Evolutionary conservation across 2,797 vertebrate genomes (phyloP).

Genomic region (Botia almorhae): DNA sequence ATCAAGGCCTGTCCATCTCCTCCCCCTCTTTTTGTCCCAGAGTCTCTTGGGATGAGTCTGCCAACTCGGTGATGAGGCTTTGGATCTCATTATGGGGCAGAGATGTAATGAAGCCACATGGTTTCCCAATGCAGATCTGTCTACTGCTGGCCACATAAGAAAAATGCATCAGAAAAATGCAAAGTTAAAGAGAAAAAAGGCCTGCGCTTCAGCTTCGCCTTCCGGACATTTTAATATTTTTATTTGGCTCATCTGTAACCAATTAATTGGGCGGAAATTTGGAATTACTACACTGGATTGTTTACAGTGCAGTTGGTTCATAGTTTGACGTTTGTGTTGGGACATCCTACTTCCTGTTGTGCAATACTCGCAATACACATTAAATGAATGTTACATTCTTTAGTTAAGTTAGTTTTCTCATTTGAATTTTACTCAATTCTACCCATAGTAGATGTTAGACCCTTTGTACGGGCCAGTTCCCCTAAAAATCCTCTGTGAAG

Average conservation of each 20-base stretch:
- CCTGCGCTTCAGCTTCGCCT: neutral
- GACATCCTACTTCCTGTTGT: neutral
- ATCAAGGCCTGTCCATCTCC: constrained; percentile 19
- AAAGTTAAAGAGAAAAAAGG: neutral
- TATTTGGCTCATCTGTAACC: constrained; percentile 17
- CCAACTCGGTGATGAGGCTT: constrained; percentile 34
- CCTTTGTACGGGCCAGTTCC: neutral
- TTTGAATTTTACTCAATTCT: too few relatives aligned
- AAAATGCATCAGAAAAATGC: neutral
- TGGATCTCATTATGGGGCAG: constrained; percentile 50
- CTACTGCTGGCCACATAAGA: too few relatives aligned
- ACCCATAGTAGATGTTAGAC: neutral
- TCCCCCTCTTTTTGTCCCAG: constrained; percentile 22
- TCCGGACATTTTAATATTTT: constrained; percentile 27
- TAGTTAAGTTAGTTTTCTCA: too few relatives aligned
- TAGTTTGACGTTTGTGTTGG: neutral
- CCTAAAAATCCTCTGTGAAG: neutral
- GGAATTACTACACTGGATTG: constrained; percentile 8
- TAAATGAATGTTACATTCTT: neutral
- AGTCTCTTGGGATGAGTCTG: constrained; percentile 35
- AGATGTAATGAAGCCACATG: constrained; percentile 45
- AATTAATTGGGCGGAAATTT: constrained; percentile 11
- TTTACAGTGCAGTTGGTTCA: constrained; percentile 13
- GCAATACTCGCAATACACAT: neutral
- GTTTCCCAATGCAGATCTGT: constrained; percentile 13